Evolutionary conservation across 2,888 invertebrate species (phyloP).

Genomic region (Papilio elwesi): DNA sequence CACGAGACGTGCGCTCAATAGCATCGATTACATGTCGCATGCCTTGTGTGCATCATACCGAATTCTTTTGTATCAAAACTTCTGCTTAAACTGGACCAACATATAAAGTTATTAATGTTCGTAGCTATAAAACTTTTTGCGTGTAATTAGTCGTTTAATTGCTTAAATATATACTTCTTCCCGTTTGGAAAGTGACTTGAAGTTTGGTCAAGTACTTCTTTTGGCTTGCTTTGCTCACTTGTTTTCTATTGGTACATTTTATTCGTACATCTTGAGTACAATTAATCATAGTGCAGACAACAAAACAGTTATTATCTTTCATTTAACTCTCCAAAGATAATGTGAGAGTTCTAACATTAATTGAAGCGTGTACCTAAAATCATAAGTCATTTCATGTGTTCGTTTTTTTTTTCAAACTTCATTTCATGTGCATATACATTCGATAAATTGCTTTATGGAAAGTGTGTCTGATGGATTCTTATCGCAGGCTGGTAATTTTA

Average conservation of each 20-base stretch:
- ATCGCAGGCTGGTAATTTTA: conserved; percentile 56
- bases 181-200: not conserved
- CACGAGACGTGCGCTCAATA: not conserved
- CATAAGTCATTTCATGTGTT: conserved; percentile 42
- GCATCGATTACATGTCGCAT: conserved; percentile 2
- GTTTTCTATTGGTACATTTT: not conserved
- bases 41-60: not conserved
- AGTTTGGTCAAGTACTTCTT: not conserved
- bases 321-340: conserved; percentile 2
- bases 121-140: not conserved
- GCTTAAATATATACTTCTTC: conserved; percentile 1
- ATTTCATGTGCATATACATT: conserved; percentile 48
- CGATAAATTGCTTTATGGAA: conserved; percentile 62
- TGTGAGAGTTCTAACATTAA: not conserved
- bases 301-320: not conserved
- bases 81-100: not conserved
- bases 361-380: conserved; percentile 6
- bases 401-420: not conserved
- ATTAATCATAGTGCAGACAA: not conserved
- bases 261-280: not conserved
- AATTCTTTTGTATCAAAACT: conserved; percentile 12
- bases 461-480: conserved; percentile 66
- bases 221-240: not conserved
- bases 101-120: not conserved
- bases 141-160: not conserved